Evolutionary conservation across 2,888 invertebrate species (phyloP).

Genomic region (Zeuzera pyrina): DNA sequence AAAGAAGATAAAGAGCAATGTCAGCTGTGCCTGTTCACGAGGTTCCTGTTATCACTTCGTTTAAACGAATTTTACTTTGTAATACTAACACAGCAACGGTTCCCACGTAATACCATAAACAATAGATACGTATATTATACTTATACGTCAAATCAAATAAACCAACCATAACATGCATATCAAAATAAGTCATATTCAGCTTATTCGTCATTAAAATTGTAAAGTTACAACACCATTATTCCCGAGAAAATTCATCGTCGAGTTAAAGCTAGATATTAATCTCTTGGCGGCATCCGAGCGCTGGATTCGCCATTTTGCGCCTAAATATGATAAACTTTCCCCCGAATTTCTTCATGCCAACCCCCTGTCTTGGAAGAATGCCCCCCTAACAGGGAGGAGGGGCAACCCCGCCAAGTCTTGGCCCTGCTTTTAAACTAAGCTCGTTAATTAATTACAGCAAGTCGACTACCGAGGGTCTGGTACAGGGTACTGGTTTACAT

Average conservation of each 20-base stretch:
- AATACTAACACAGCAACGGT: no score
- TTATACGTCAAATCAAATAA: no score
- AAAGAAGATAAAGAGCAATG: no score
- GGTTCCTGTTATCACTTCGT: no score
- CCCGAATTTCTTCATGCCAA: slow-evolving; percentile 65
- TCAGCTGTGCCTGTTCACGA: no score
- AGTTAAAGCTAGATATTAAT: slow-evolving; percentile 72
- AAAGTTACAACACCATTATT: slow-evolving; percentile 58
- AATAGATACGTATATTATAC: no score
- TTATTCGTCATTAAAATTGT: slow-evolving; percentile 46
- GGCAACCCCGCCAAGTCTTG: slow-evolving; percentile 55
- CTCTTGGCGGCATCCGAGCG: slow-evolving; percentile 64
- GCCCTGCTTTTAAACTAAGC: slow-evolving; percentile 75
- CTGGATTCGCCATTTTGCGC: slow-evolving; percentile 73
- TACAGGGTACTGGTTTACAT: slow-evolving; percentile 61
- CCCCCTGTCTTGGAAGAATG: slow-evolving; percentile 43
- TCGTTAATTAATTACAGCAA: slow-evolving; percentile 75
- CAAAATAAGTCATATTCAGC: no score
- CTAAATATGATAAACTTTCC: slow-evolving; percentile 74
- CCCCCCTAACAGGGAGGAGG: slow-evolving; percentile 35
- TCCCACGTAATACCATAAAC: no score
- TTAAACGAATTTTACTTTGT: no score
- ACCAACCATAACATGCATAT: no score
- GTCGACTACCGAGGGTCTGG: slow-evolving; percentile 62
- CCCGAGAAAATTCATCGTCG: slow-evolving; percentile 65